Conservation (phyloP, 2,113 vertebrate genomes). For the Crotalus viridis region DNA sequence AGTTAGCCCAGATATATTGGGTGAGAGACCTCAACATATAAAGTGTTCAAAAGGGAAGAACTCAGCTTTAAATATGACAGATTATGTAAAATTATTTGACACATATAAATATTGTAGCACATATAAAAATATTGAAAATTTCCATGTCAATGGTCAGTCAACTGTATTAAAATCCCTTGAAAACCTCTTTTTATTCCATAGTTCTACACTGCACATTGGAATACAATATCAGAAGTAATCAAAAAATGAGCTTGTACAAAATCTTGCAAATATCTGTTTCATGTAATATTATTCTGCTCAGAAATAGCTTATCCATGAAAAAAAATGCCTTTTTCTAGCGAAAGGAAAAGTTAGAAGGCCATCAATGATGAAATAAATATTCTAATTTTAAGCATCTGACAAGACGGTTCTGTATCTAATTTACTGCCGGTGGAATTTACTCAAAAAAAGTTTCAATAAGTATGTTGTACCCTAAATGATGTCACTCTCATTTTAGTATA, state of each 20-base stretch:
- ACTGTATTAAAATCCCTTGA: background rate
- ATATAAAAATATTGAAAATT: background rate
- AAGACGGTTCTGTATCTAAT: background rate
- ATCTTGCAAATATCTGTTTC: background rate
- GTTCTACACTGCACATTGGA: background rate
- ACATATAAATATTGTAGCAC: background rate
- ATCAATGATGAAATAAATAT: background rate
- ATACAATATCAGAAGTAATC: background rate
- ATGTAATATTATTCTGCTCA: background rate
- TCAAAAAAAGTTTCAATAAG: background rate
- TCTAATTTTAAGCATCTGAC: background rate
- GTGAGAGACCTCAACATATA: background rate
- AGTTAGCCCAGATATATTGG: background rate
- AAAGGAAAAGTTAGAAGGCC: background rate
- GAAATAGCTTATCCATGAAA: background rate
- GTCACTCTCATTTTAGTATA: background rate
- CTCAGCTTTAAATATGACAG: background rate
- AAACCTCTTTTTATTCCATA: background rate
- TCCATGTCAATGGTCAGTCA: background rate
- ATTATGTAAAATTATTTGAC: background rate
- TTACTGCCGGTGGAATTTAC: background rate
- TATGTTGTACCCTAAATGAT: background rate
- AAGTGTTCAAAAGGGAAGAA: background rate
- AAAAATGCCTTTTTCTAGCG: background rate
- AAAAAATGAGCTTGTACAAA: background rate